Evolutionary conservation across 2,797 vertebrate species (phyloP).

Genomic region (Sciurus vulgaris): DNA sequence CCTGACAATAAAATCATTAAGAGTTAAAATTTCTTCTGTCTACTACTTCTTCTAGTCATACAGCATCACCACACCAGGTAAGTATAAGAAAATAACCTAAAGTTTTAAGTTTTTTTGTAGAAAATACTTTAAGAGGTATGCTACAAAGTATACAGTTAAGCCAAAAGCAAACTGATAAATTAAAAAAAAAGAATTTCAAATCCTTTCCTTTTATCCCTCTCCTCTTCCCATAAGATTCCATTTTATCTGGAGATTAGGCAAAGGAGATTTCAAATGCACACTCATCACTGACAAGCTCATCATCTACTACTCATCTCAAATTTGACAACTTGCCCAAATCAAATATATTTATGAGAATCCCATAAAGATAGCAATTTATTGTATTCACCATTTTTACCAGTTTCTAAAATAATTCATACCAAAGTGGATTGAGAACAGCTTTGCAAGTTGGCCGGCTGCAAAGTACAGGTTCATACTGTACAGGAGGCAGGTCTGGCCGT

Average conservation of each 20-base stretch:
- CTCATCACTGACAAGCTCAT: background rate
- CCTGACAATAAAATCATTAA: slow-evolving; percentile 27
- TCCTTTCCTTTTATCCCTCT: background rate
- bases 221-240: background rate
- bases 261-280: slow-evolving; percentile 17
- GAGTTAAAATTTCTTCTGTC: slow-evolving; percentile 36
- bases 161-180: slow-evolving; percentile 3
- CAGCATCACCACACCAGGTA: background rate
- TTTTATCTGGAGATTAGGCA: background rate
- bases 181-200: background rate
- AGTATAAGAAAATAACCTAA: background rate
- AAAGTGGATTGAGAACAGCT: slow-evolving; percentile 97
- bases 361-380: background rate
- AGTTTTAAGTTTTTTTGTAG: background rate
- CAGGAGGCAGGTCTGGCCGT: slow-evolving; percentile 94
- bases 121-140: slow-evolving; percentile 28
- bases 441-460: slow-evolving; percentile 96
- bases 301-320: slow-evolving; percentile 6
- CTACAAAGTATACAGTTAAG: background rate
- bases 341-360: background rate
- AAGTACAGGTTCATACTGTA: slow-evolving; percentile 97
- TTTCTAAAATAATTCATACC: slow-evolving; percentile 89
- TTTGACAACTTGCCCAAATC: background rate
- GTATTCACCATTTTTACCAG: slow-evolving; percentile 7
- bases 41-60: background rate